Evolutionary conservation across 2,888 invertebrate genomes (phyloP).

Genomic region (Xestia sexstrigata): DNA sequence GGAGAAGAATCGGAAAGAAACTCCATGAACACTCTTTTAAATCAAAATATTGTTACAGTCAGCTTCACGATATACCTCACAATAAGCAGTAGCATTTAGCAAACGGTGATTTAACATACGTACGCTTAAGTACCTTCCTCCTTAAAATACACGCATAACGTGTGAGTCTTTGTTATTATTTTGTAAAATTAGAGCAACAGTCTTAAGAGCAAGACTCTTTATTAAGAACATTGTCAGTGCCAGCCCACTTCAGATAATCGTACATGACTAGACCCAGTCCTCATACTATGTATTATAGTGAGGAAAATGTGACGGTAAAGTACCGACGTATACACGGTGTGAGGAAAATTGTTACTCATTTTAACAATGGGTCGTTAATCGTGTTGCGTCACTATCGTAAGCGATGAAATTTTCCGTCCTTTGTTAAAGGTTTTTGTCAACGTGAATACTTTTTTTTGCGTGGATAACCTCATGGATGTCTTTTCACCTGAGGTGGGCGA

Average conservation of each 20-base stretch:
- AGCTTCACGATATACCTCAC: background rate
- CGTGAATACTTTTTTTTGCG: background rate
- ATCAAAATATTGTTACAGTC: too few relatives aligned
- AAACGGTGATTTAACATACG: background rate
- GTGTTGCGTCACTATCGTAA: background rate
- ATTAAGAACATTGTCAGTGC: slow-evolving; percentile 23
- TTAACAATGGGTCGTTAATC: background rate
- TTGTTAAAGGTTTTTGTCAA: background rate
- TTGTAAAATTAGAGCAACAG: slow-evolving; percentile 30
- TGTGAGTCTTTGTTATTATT: slow-evolving; percentile 7
- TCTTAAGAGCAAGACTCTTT: slow-evolving; percentile 22
- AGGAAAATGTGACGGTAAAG: slow-evolving; percentile 35
- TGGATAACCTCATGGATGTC: background rate
- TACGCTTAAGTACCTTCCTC: background rate
- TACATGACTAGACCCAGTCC: background rate
- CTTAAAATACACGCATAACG: background rate
- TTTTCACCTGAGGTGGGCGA: background rate
- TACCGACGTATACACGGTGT: background rate
- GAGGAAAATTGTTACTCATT: background rate
- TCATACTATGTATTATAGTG: slow-evolving; percentile 8
- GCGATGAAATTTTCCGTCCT: background rate
- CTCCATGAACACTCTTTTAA: too few relatives aligned
- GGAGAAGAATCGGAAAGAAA: too few relatives aligned
- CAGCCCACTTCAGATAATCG: slow-evolving; percentile 47
- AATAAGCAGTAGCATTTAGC: background rate